Evolutionary conservation across 1,140 invertebrate genomes (phyloP).

Genomic region (Trichonephila clavipes): DNA sequence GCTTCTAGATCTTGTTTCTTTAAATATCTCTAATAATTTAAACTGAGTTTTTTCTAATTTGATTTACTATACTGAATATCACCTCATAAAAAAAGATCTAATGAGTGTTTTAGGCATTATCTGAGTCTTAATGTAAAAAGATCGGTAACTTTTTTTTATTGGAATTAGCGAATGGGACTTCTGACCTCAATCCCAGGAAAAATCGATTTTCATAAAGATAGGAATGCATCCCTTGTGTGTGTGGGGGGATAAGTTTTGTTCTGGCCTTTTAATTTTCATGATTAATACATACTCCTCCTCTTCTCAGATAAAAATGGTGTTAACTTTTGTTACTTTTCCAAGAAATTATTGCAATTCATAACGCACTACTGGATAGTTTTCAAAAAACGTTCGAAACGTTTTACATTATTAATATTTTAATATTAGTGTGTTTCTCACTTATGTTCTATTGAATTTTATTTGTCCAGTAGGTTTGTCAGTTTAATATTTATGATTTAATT

Average conservation of each 20-base stretch:
- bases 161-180: slow-evolving; percentile 4
- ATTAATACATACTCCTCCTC: not conserved
- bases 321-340: not conserved
- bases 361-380: too few relatives aligned
- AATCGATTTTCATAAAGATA: slow-evolving; percentile 24
- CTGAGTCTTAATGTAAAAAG: not conserved
- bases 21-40: too few relatives aligned
- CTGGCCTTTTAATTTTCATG: not conserved
- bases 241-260: not conserved
- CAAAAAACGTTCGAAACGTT: too few relatives aligned
- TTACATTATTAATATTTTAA: too few relatives aligned
- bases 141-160: not conserved
- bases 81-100: not conserved
- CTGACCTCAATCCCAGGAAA: not conserved
- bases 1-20: too few relatives aligned
- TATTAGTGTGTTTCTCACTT: too few relatives aligned
- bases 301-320: not conserved
- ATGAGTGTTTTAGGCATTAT: not conserved
- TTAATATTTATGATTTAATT: too few relatives aligned
- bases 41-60: too few relatives aligned
- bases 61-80: too few relatives aligned
- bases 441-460: too few relatives aligned
- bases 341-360: not conserved
- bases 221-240: not conserved
- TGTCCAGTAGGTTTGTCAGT: too few relatives aligned